Evolutionary conservation across 2,113 vertebrate genomes (phyloP), one percentile per base, ranked within the genome.

Genomic region (Paedocypris sp.): DNA sequence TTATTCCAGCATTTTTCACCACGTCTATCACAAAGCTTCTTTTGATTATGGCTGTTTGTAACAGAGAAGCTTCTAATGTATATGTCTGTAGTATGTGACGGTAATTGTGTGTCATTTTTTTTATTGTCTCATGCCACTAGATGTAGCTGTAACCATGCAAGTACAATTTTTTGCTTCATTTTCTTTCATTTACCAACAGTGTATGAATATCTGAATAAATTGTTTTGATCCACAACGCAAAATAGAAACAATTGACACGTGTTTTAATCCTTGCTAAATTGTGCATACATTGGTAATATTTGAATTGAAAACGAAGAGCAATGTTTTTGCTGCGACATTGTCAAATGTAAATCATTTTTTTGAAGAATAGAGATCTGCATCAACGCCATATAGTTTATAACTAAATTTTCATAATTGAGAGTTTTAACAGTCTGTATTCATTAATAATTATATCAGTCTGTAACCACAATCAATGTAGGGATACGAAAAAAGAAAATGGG

Each of bases 271-370:
- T 72, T 36, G 32, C 59, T 69, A 69, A 59, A 71, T 78, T 71
- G 75, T 52, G 18, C 16, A 11, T 48, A 62, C 47, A 58, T 70
- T 75, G 62, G 62, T 16, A 43, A 68, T 75, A 69, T 77, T 68
- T 68, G 63, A 69, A 62, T 73, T 77, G 76, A 76, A 80, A 51
- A 22, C 2, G 13, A 38, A 25, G 15, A 73, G 75, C 71, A 75
- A 72, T 65, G 60, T 54, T 64, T 72, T 67, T 62, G 38, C 36
- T 56, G 70, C 71, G 73, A 73, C 65, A 58, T 61, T 69, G 47
- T n/a, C n/a, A n/a, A 33, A 57, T 78, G 74, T 70, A 80, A 79
- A 81, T 80, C 62, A 74, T 67, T 79, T 79, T 73, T 62, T 72
- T 67, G 74, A 70, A n/a, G n/a, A n/a, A n/a, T n/a, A n/a, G n/a